Conservation (phyloP, 2,797 vertebrate genomes). For the Catharus ustulatus region DNA sequence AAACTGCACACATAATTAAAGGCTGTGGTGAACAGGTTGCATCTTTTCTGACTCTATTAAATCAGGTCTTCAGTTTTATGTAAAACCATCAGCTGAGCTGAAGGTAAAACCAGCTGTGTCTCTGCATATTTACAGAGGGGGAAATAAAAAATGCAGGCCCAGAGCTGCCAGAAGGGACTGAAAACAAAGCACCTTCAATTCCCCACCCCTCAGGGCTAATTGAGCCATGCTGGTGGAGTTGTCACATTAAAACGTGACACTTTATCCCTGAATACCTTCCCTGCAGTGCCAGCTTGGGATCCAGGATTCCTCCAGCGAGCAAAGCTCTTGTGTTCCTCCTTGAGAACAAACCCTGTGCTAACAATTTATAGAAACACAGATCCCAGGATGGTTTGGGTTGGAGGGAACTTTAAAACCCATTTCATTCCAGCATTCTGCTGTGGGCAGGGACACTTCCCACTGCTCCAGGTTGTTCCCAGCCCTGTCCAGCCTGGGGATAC, state of each 20-base stretch:
- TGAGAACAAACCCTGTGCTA: neutral
- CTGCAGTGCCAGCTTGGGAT: neutral
- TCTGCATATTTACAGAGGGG: neutral
- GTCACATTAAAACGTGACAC: neutral
- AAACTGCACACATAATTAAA: neutral
- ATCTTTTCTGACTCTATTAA: neutral
- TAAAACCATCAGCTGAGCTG: neutral
- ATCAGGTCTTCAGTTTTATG: neutral
- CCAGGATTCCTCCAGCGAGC: neutral
- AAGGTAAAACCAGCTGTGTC: neutral
- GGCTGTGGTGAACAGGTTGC: neutral
- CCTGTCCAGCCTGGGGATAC: neutral
- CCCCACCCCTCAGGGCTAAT: neutral
- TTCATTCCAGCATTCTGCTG: neutral
- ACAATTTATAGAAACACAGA: neutral
- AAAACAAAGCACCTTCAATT: neutral
- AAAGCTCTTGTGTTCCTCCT: neutral
- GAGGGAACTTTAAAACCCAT: too few relatives aligned
- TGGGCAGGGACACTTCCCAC: neutral
- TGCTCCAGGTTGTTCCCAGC: neutral
- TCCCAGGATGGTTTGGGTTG: neutral
- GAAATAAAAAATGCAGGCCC: neutral
- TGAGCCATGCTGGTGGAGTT: neutral
- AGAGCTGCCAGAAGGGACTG: neutral
- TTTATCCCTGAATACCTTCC: neutral